Evolutionary conservation across 2,888 invertebrate genomes (phyloP).

Genomic region (Pseudococcus longispinus): DNA sequence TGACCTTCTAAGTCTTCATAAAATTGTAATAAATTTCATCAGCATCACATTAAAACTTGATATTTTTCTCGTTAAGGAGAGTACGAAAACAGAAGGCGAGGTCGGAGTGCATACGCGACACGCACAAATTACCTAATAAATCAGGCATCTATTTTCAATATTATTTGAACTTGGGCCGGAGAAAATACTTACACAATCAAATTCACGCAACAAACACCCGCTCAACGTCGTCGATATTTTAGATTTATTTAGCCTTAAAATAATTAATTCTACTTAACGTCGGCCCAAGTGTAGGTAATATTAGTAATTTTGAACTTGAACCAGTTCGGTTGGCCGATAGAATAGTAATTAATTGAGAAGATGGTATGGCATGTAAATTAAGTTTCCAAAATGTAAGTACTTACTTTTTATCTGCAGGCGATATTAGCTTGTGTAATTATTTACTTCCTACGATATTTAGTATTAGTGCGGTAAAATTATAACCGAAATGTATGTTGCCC

Average conservation of each 20-base stretch:
- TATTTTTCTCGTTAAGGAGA: neutral
- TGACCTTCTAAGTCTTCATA: too few relatives aligned
- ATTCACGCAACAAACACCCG: neutral
- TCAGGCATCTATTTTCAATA: neutral
- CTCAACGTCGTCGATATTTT: neutral
- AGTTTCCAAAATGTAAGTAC: slow-evolving; percentile 46
- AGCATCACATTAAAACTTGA: neutral
- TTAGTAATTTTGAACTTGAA: slow-evolving; percentile 47
- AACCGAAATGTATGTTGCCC: slow-evolving; percentile 45
- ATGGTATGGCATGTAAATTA: slow-evolving; percentile 48
- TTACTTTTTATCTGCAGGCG: slow-evolving; percentile 40
- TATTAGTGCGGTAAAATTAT: slow-evolving; percentile 35
- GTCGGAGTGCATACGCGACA: neutral
- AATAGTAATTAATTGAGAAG: slow-evolving; percentile 41
- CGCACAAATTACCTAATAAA: neutral
- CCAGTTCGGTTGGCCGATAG: slow-evolving; percentile 43
- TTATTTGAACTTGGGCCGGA: neutral
- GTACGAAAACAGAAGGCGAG: neutral
- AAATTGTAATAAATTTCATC: too few relatives aligned
- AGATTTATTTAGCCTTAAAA: slow-evolving; percentile 22
- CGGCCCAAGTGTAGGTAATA: neutral
- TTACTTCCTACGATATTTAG: slow-evolving; percentile 48
- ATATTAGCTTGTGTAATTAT: slow-evolving; percentile 44
- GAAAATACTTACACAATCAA: neutral
- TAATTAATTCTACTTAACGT: neutral